Base-by-base conservation (phyloP, 2,113 vertebrate species). In the Boulengeromyrus knoepffleri region DNA sequence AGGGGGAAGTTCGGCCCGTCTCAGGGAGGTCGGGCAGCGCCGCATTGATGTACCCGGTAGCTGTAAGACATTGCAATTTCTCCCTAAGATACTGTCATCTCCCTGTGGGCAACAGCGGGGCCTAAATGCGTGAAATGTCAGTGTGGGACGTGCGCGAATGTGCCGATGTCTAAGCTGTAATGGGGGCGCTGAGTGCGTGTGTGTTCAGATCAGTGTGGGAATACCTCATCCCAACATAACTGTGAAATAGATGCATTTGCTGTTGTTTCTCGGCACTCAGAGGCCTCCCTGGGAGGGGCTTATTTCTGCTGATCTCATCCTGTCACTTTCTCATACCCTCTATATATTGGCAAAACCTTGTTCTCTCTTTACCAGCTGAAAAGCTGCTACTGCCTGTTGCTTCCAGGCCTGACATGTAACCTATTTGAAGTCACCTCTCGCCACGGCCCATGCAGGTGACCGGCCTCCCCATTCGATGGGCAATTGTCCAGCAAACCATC, bases 301-400 rank as follows among this genome's bases (percentile, higher is more conserved):
- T 89, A 89, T 91, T 90, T 92, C n/a, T 17, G 19, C 21, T 47
- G n/a, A 85, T 85, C 83, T 47, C 42, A 13, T 47, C 19, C 83
- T 10, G 1, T 19, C 45, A 47, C 45, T 1, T n/a, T 85, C 45
- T 47, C 19, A 19, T n/a, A 9, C 45, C 24, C 19, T 47, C 21
- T 47, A 12, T 10, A 85, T n/a, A 10, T n/a, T 12, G 88, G 89
- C 93, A 93, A 94, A 80, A 94, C 77, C 92, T 90, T n/a, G 90
- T 91, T 92, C 89, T 89, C 87, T 77, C 84, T 52, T 46, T 77
- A 85, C 88, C 90, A 92, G 90, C 91, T 6, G 92, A 92, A 94
- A 92, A 93, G 52, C 88, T 74, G 83, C 50, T 17, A 88, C 53
- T 21, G 89, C 89, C 90, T 70, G 89, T 92, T 93, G 93, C 92